phyloP scores from a whole-genome alignment of 2,888 invertebrate species.

The Plagiodera versicolora region DNA sequence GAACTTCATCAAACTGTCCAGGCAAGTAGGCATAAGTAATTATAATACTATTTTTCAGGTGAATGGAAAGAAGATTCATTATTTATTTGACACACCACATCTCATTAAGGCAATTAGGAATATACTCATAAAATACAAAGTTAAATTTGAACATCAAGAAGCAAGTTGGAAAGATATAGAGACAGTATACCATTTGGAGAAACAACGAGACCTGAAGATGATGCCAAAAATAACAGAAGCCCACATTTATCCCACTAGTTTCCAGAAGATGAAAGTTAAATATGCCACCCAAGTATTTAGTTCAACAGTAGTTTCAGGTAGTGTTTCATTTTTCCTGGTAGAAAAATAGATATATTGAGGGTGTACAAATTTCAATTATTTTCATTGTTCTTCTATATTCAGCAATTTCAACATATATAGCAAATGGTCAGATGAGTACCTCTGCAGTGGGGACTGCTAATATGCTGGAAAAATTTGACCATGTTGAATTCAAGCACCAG shows the following conservation, averaged over 20 bases:
- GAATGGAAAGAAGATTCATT: too few species aligned
- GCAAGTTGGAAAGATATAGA: conserved; percentile 2
- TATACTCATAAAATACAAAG: neutral
- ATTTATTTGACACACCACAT: neutral
- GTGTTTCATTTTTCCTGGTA: neutral
- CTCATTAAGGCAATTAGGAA: conserved; percentile 6
- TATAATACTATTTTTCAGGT: too few species aligned
- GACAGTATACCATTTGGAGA: neutral
- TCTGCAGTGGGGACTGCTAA: neutral
- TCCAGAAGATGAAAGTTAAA: conserved; percentile 35
- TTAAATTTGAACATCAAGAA: conserved; percentile 4
- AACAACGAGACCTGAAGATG: conserved; percentile 3
- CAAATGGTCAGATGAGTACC: conserved; percentile 6
- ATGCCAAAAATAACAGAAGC: conserved; percentile 8
- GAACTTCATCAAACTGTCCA: too few species aligned
- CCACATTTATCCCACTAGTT: conserved; percentile 19
- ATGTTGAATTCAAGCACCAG: conserved; percentile 5
- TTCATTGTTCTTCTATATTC: too few species aligned
- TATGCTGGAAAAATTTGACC: neutral
- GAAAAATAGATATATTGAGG: neutral
- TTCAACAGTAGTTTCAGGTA: conserved; percentile 13
- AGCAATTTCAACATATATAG: conserved; percentile 8
- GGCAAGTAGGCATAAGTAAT: too few species aligned
- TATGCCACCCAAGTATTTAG: conserved; percentile 26
- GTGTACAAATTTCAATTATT: conserved; percentile 4